Base-by-base conservation (phyloP, 1,140 invertebrate species). In the Drosophila baimaii region DNA sequence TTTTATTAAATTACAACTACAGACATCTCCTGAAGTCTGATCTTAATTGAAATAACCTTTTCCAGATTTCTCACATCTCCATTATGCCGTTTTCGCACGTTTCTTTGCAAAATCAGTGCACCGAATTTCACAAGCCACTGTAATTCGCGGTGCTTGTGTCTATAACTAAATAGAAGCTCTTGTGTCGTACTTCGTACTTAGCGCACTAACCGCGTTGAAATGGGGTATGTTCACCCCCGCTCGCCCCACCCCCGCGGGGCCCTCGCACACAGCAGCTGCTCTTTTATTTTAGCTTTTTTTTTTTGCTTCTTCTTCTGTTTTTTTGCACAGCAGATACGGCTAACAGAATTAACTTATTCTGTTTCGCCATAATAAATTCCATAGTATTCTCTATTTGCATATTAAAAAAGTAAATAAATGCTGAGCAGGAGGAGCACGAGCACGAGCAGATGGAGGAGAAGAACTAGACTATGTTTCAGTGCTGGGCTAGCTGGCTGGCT, bases 311-410 rank as follows among this genome's bases (percentile, higher is more conserved):
- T 27, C 31, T 5, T 19, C 5, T 12, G 7, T 17, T 58, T 69
- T 81, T 85, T 78, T 44, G 66, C 73, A 81, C 68, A 78, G 31
- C 5, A 71, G 74, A 85, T 84, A 84, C 46, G 43, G 59, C 81
- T 62, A 71, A 70, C 58, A 62, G 51, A 68, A 71, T 81, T 80
- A 65, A 82, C 62, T 72, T 61, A 76, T 61, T 62, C 23, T 41
- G 58, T 86, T 86, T 76, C 55, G 82, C 78, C 65, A 88, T 86
- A 62, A 89, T 80, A 84, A 84, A 88, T 88, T 88, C 84, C 84
- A 69, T 43, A 78, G 73, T 73, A 80, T 75, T 88, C 77, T 78
- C 68, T 88, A 88, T 89, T 88, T 88, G 84, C 84, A 89, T 84
- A 84, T 84, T 89, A 74, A 78, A 84, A 84, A 78, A 78, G 68